A percentile compares a stretch with the other conserved stretches of the same genome.
Conservation (phyloP, 2,888 invertebrate genomes). For the Agrotis puta region DNA sequence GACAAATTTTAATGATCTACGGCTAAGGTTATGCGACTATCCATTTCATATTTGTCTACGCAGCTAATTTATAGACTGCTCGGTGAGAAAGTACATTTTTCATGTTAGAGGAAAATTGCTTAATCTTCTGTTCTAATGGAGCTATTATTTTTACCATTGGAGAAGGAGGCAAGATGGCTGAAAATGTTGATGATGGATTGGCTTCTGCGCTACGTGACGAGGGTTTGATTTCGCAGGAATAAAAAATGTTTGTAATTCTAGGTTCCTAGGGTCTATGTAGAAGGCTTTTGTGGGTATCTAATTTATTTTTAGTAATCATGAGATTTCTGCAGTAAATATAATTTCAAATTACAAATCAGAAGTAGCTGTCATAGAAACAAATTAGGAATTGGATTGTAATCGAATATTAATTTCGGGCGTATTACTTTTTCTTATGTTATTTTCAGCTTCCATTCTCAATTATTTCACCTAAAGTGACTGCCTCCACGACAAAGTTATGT, state of each 20-base stretch:
- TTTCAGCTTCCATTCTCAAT: background rate
- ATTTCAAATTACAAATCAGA: too few relatives aligned
- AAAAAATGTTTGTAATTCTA: background rate
- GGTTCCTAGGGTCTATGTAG: background rate
- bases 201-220: background rate
- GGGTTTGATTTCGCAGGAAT: background rate
- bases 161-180: background rate
- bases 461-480: too few relatives aligned
- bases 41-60: slow-evolving; percentile 40
- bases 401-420: too few relatives aligned
- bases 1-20: slow-evolving; percentile 55
- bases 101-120: slow-evolving; percentile 34
- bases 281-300: background rate
- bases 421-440: background rate
- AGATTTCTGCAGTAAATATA: background rate
- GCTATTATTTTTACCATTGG: slow-evolving; percentile 35
- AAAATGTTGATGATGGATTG: slow-evolving; percentile 11
- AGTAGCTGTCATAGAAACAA: too few relatives aligned
- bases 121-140: slow-evolving; percentile 38
- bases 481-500: too few relatives aligned
- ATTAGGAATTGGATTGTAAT: too few relatives aligned
- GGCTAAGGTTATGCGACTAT: slow-evolving; percentile 6
- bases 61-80: slow-evolving; percentile 36
- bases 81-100: slow-evolving; percentile 20
- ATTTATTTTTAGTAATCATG: background rate